Conservation (phyloP, 2,797 vertebrate genomes). For the Strix occidentalis region DNA sequence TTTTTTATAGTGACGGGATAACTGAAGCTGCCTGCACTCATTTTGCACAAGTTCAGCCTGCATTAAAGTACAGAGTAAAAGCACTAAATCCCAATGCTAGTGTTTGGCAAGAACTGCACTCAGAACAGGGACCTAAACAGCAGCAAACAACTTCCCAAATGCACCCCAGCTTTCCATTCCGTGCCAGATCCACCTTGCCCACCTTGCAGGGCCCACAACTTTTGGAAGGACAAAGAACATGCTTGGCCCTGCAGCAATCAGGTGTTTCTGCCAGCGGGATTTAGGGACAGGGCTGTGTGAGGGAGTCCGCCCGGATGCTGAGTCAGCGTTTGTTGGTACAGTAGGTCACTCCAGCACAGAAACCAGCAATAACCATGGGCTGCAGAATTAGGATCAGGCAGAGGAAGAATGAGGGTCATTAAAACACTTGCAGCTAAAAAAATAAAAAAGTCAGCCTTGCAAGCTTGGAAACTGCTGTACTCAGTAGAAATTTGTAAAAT, state of each 20-base stretch:
- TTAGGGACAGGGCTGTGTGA: neutral
- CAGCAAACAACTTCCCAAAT: neutral
- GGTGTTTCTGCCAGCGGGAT: neutral
- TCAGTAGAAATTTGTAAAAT: constrained; percentile 32
- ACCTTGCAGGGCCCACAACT: neutral
- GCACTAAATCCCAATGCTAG: neutral
- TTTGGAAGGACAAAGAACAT: neutral
- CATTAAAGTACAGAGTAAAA: neutral
- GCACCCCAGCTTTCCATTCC: neutral
- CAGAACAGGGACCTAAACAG: neutral
- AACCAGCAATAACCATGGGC: neutral
- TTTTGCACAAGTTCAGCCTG: neutral
- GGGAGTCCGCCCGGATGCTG: neutral
- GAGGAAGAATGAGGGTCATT: constrained; percentile 23
- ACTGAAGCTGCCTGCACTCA: neutral
- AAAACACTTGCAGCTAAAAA: neutral
- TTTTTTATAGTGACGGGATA: neutral
- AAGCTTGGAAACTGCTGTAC: neutral
- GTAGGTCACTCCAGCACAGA: neutral
- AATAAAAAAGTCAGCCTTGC: neutral
- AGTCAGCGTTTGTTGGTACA: neutral
- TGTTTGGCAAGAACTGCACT: neutral
- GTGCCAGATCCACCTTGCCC: neutral
- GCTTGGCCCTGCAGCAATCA: neutral
- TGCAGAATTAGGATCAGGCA: neutral